These are phyloP conservation scores for Lucinisca nassula DNA, from an alignment of 2,888 invertebrate genomes.

Conservation along the genomic window DNA sequence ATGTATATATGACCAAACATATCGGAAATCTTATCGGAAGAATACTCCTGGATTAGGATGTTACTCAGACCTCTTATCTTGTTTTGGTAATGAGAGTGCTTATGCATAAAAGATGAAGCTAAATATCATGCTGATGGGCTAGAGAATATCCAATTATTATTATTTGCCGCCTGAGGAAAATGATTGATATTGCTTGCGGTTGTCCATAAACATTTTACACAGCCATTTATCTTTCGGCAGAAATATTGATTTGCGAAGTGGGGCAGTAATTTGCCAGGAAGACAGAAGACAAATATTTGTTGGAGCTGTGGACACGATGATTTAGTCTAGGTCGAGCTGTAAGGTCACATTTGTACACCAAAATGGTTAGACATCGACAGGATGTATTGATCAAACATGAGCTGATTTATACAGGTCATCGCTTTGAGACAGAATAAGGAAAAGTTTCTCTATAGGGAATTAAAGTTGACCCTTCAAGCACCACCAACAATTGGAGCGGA, in stretches of 20 bases:
- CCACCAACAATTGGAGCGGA: too few species aligned
- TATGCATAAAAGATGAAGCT: slow-evolving; percentile 12
- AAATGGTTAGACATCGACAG: background rate
- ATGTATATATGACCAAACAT: too few species aligned
- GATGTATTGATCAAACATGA: background rate
- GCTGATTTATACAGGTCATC: background rate
- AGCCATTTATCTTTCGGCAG: slow-evolving; percentile 1
- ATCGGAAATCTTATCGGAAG: background rate
- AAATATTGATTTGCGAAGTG: background rate
- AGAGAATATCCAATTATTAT: background rate
- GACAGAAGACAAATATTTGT: slow-evolving; percentile 8
- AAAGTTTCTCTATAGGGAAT: too few species aligned
- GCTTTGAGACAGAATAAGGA: too few species aligned
- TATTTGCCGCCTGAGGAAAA: background rate
- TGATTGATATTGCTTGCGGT: background rate
- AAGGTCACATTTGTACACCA: background rate
- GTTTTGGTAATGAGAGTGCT: background rate
- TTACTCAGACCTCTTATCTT: background rate
- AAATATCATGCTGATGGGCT: background rate
- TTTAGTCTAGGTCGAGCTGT: slow-evolving; percentile 16
- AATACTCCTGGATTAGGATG: background rate
- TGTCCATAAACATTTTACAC: background rate
- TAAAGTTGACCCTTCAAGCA: too few species aligned
- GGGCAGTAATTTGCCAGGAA: background rate
- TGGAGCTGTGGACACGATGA: slow-evolving; percentile 22